Evolutionary conservation across 1,140 invertebrate genomes (phyloP).

Genomic region (Mya arenaria): DNA sequence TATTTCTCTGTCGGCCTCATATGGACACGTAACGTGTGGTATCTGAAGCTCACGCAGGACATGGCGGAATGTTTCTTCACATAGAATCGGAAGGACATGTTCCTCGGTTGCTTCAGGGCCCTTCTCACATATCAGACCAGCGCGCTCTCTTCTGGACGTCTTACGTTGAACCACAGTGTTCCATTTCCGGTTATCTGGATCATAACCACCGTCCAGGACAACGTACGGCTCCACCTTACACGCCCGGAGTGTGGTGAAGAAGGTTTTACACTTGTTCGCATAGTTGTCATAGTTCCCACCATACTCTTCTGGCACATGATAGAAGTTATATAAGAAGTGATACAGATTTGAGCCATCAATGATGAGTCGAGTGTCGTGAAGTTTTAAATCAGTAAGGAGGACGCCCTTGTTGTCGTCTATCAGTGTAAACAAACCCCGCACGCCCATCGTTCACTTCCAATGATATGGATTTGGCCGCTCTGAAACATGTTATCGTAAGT

Average conservation of each 20-base stretch:
- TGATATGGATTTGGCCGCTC: too few species aligned
- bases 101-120: constrained; percentile 65
- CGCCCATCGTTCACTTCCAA: too few species aligned
- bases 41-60: constrained; percentile 86
- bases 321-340: constrained; percentile 87
- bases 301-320: constrained; percentile 84
- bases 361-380: constrained; percentile 88
- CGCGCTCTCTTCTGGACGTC: constrained; percentile 84
- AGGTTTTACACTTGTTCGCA: constrained; percentile 84
- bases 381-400: constrained; percentile 84
- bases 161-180: constrained; percentile 86
- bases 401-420: constrained; percentile 87
- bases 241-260: constrained; percentile 87
- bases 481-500: too few species aligned
- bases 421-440: constrained; percentile 83
- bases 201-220: constrained; percentile 90
- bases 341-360: constrained; percentile 92
- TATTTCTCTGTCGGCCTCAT: constrained; percentile 93
- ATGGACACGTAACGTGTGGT: constrained; percentile 87
- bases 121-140: constrained; percentile 66
- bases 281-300: constrained; percentile 94
- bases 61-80: constrained; percentile 88
- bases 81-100: constrained; percentile 82
- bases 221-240: constrained; percentile 90
- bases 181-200: constrained; percentile 88